Evolutionary conservation across 2,113 vertebrate species (phyloP), one percentile per base, ranked within the genome.

Genomic region (Suncus etruscus): DNA sequence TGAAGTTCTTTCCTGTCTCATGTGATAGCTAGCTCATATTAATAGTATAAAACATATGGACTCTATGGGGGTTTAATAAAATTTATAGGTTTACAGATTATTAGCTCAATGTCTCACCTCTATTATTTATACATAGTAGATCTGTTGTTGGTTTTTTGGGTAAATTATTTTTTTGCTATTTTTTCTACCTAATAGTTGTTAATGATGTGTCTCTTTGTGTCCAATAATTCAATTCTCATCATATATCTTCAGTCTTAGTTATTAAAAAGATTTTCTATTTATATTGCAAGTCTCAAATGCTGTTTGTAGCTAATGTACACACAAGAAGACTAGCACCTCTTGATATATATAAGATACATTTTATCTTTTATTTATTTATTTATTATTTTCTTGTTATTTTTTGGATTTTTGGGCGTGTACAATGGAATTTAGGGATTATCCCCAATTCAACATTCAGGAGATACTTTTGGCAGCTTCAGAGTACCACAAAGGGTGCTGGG

Each of bases 1-100:
- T 90, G 94, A 96, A 95, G 61, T 1, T 96, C 82, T 91, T 82
- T 80, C 90, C 81, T 48, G 63, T 76, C 92, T 97, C 96, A 92
- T 93, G 96, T 95, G 96, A 96, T 91, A 96, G 24, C 3, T 82
- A 82, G 58, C 76, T 96, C 76, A 94, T 95, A 97, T 94, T 97
- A 96, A 94, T 79, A 94, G 85, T 94, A 61, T 82, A 96, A 83
- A 47, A 96, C 96, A 97, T 93, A 92, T 32, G 92, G 77, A 93
- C 95, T 95, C 82, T 94, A 94, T 96, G 96, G 87, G 12, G 83
- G 95, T 20, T 95, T 97, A 70, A 95, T 92, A 95, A 96, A 97
- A 96, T 97, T 95, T 89, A 94, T 96, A 95, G 96, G 87, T 92
- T 95, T 66, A 66, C 16, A 29, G 65, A 66, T 66, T 27, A 66